phyloP scores from a whole-genome alignment of 2,888 invertebrate genomes.

The Globia sparganii region DNA sequence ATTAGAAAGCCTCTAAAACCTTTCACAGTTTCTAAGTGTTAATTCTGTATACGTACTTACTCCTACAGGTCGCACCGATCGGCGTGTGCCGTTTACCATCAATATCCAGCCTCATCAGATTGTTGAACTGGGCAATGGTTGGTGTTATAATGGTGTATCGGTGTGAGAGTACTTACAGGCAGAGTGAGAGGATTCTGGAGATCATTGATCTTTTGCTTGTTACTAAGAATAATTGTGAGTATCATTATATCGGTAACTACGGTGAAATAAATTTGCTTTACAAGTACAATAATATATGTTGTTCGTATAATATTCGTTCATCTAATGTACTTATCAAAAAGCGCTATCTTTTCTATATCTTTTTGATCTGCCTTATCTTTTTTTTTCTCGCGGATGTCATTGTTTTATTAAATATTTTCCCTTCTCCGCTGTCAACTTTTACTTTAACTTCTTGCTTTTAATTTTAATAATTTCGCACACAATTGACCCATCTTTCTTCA shows the following conservation, averaged over 20 bases:
- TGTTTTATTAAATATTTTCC: neutral
- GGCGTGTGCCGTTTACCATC: slow-evolving; percentile 18
- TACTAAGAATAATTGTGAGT: slow-evolving; percentile 67
- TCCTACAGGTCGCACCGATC: slow-evolving; percentile 25
- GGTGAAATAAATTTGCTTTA: neutral
- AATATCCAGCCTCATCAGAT: slow-evolving; percentile 50
- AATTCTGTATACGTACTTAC: neutral
- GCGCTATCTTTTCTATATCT: neutral
- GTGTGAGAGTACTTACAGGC: slow-evolving; percentile 66
- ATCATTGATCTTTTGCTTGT: slow-evolving; percentile 65
- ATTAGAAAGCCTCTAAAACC: neutral
- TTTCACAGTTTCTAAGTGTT: neutral
- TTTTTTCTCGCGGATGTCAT: neutral
- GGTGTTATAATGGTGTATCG: slow-evolving; percentile 57
- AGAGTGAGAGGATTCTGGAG: slow-evolving; percentile 60
- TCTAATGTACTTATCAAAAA: neutral
- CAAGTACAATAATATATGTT: neutral
- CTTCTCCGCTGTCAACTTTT: neutral
- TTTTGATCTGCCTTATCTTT: neutral
- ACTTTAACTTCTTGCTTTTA: neutral
- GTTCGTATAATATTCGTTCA: too few relatives aligned
- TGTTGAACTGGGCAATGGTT: slow-evolving; percentile 57
- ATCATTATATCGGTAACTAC: neutral
- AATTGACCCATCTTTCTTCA: neutral
- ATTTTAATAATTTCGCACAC: neutral